Base-by-base conservation (phyloP, 2,888 invertebrate genomes). In the Carabus problematicus region DNA sequence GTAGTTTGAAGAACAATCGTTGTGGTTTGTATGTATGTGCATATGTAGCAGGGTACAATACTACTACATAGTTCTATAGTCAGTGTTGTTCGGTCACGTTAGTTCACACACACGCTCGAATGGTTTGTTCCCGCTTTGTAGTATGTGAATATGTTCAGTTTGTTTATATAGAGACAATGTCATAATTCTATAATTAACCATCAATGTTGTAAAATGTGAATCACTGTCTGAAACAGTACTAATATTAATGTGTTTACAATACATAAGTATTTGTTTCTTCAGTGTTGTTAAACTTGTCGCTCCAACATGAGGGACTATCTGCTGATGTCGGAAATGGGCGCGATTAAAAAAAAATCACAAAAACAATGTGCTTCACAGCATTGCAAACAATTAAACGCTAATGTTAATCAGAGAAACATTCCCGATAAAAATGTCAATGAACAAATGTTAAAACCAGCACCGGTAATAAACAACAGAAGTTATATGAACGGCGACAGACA, bases 291-390 rank as follows among this genome's bases (percentile, higher is more conserved):
- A 14, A 39, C 29, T 6, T 29, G 4, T 8, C 8, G 3, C 16
- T n/a, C 54, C 4, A 68, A 56, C 55, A 69, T 69, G 69, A 39
- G 62, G 14, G 69, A 69, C 47, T 69, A 55, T 45, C 29, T 69
- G 18, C 12, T 69, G n/a, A 45, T 62, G 43, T 11, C 62, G 9
- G 56, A 61, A 56, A 40, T 69, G 55, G 69, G 69, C 19, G 45
- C 61, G 55, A 56, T 14, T 16, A 16, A 41, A 43, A 68, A 60
- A 45, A 43, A n/a, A 12, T 8, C 52, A 12, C 12, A 49, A 18
- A 62, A 69, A 47, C 49, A 41, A 61, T 11, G 54, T n/a, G 16
- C 11, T 1, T 19, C 12, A n/a, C 29, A 29, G 29, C 2, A 6
- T 29, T 29, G 29, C 6, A 29, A 52, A 52, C 16, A 52, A 52